Evolutionary conservation across 1,140 invertebrate genomes (phyloP).

Genomic region (Yoshiicerus persimilis): DNA sequence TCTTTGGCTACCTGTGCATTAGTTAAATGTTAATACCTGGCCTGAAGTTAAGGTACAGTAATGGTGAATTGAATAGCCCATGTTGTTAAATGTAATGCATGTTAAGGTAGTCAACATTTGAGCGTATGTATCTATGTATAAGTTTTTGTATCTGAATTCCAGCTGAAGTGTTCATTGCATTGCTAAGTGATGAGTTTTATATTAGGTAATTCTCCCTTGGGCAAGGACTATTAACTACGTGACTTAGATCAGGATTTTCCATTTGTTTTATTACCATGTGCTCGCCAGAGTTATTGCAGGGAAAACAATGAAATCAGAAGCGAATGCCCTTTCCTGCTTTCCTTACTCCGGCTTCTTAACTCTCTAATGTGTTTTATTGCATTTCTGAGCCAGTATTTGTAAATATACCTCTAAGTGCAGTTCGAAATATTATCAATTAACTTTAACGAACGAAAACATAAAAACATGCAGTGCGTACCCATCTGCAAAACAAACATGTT

Average conservation of each 20-base stretch:
- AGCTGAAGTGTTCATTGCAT: not conserved
- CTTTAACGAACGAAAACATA: not conserved
- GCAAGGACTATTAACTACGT: not conserved
- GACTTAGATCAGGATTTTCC: slow-evolving; percentile 3
- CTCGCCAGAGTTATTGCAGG: not conserved
- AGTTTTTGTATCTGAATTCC: not conserved
- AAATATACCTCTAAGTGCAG: not conserved
- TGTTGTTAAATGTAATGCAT: no score
- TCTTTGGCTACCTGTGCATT: no score
- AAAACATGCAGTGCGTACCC: not conserved
- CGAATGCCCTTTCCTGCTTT: not conserved
- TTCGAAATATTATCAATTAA: not conserved
- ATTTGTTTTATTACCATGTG: slow-evolving; percentile 4
- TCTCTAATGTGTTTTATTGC: not conserved
- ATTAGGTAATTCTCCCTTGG: not conserved
- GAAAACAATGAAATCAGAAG: not conserved
- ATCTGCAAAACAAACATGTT: not conserved
- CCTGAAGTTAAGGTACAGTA: no score
- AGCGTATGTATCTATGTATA: not conserved
- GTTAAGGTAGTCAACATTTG: not conserved
- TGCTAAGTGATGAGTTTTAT: not conserved
- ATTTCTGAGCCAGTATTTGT: not conserved
- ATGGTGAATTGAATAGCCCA: no score
- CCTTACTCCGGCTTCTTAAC: not conserved
- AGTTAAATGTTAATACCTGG: no score